Evolutionary conservation across 2,113 vertebrate species (phyloP), one percentile per base, ranked within the genome.

Genomic region (Carettochelys insculpta): DNA sequence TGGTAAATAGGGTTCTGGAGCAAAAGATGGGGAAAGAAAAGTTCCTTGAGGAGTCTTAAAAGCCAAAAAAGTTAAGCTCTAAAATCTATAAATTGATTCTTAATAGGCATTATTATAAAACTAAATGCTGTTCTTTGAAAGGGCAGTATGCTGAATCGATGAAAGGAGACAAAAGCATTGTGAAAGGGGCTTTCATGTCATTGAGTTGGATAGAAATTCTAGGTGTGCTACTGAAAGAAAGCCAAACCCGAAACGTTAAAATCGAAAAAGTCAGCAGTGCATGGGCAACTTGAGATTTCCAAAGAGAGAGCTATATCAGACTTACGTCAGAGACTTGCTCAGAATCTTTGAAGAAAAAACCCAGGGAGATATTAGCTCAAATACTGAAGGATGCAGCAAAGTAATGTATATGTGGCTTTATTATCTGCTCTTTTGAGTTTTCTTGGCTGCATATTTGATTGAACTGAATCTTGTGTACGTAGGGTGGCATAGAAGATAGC

Each of bases 171-270:
- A 48, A 58, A 82, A 85, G 84, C 31, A 22, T 16, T 20, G 54
- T 79, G 12, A 82, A 92, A 82, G 83, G 61, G 45, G 82, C 45
- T 87, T 87, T 80, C 68, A 24, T 79, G 81, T 92, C 80, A 65
- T 77, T 88, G 45, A 38, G 48, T 41, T 86, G 85, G 16, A 85
- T 88, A 87, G 65, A 19, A 80, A 14, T 51, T 80, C 25, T 53
- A n/a, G 27, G 19, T 54, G 77, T 71, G 90, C 77, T 61, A 43
- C 51, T 47, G 76, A 79, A 61, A 29, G 65, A 89, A 19, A 80
- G 11, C 25, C 5, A 38, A 12, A 56, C 17, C 83, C 52, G 8
- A 47, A 34, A 38, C 38, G 41, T 52, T 71, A 50, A 68, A 82
- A 87, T 10, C 20, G 82, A 65, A 13, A 10, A 5, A 19, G 10